phyloP scores from a whole-genome alignment of 30 jellyfish, hydroid and myxozoan genomes.

The Hydractinia echinata region DNA sequence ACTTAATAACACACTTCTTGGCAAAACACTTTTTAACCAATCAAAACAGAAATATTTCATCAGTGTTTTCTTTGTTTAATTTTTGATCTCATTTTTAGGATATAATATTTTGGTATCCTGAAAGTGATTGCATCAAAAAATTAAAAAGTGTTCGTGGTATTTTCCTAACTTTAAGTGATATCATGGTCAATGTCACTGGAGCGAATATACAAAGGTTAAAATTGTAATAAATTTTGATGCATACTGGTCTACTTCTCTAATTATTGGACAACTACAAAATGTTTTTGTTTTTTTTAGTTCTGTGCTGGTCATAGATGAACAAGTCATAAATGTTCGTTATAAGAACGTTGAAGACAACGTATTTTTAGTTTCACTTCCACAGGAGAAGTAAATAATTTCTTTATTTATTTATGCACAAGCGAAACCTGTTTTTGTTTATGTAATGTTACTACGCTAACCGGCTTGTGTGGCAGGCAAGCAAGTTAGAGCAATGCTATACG shows the following conservation, averaged over 20 bases:
- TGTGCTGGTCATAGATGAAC: constrained; percentile 36
- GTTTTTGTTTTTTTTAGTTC: constrained; percentile 42
- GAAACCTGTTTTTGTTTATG: not conserved
- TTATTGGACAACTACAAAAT: not conserved
- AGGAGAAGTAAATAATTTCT: constrained; percentile 29
- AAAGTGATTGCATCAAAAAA: constrained; percentile 28
- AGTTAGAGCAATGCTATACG: no score
- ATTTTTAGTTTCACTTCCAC: constrained; percentile 74
- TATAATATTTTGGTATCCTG: constrained; percentile 80
- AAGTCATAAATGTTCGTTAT: constrained; percentile 57
- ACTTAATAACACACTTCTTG: no score
- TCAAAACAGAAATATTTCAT: no score
- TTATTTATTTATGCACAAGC: not conserved
- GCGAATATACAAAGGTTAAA: constrained; percentile 61
- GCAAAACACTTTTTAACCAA: no score
- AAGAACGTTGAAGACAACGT: constrained; percentile 47
- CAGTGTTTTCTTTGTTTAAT: no score
- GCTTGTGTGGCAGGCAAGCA: no score
- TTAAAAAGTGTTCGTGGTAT: constrained; percentile 64
- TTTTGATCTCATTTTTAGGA: constrained; percentile 45
- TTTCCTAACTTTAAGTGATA: constrained; percentile 78
- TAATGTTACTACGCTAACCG: no score
- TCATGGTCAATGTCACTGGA: constrained; percentile 70
- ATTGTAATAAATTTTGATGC: not conserved
- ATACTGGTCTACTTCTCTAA: not conserved